phyloP scores from a whole-genome alignment of 2,888 invertebrate genomes.

The Callimorpha dominula region DNA sequence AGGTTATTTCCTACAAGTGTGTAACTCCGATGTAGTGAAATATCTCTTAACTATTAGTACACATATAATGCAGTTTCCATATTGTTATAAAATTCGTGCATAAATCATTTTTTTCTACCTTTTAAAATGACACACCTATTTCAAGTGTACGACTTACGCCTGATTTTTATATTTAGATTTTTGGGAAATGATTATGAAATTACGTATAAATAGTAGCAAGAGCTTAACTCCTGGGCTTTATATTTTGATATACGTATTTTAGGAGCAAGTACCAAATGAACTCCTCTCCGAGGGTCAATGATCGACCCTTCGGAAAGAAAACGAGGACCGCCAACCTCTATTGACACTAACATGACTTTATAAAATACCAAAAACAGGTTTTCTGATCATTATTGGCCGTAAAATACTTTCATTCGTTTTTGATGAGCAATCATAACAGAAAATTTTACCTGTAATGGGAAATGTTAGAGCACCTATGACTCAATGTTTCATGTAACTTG shows the following conservation, averaged over 20 bases:
- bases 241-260: background rate
- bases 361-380: background rate
- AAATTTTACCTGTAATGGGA: background rate
- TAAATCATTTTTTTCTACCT: background rate
- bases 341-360: background rate
- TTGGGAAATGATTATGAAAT: too few species aligned
- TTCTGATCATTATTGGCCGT: background rate
- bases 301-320: constrained; percentile 37
- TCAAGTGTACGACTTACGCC: too few species aligned
- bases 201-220: background rate
- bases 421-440: background rate
- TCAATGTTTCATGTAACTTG: too few species aligned
- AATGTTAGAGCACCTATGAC: background rate
- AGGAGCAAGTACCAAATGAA: constrained; percentile 28
- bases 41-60: constrained; percentile 2
- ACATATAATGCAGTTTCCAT: constrained; percentile 22
- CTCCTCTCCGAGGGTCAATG: constrained; percentile 36
- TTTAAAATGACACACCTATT: background rate
- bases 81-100: background rate
- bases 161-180: too few species aligned
- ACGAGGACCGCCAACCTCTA: background rate
- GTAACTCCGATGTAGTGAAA: constrained; percentile 8
- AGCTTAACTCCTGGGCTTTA: background rate
- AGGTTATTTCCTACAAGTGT: constrained; percentile 1
- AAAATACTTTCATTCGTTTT: background rate